Percentiles rank a stretch among this genome's conserved stretches.
Evolutionary conservation across 2,797 vertebrate species (phyloP).

Genomic region (Melanotaenia parkinsoni): DNA sequence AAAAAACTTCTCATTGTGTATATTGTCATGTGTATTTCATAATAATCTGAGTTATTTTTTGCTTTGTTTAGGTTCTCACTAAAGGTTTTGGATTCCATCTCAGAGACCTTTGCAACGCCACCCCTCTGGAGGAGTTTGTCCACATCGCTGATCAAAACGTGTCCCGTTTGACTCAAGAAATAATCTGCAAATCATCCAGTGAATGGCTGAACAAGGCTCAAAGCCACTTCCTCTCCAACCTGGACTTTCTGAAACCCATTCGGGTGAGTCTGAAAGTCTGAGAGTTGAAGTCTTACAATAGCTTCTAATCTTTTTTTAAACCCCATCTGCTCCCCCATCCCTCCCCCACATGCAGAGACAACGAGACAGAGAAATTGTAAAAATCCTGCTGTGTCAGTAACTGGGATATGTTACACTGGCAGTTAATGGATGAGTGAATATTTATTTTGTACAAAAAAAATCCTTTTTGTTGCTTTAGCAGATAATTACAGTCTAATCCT

Average conservation of each 20-base stretch:
- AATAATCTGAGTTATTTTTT: neutral
- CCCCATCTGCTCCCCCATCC: neutral
- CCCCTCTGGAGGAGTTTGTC: slow-evolving; percentile 85
- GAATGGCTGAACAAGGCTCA: slow-evolving; percentile 87
- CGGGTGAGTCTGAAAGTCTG: slow-evolving; percentile 81
- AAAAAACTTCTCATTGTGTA: neutral
- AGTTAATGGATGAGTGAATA: neutral
- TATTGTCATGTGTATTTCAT: neutral
- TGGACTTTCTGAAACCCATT: slow-evolving; percentile 92
- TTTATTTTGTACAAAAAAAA: neutral
- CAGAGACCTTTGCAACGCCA: slow-evolving; percentile 88
- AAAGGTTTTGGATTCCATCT: slow-evolving; percentile 91
- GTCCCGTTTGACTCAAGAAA: slow-evolving; percentile 79
- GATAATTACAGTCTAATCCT: neutral
- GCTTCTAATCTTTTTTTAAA: neutral
- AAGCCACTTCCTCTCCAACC: slow-evolving; percentile 86
- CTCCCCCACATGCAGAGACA: too few species aligned
- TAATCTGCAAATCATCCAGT: slow-evolving; percentile 87
- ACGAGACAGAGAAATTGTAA: neutral
- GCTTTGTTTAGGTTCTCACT: slow-evolving; percentile 85
- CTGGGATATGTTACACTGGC: neutral
- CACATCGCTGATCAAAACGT: slow-evolving; percentile 80
- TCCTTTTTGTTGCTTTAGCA: neutral
- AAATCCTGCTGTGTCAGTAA: neutral
- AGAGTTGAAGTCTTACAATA: neutral